A percentile compares a stretch with the other conserved stretches of the same genome.
phyloP scores from a whole-genome alignment of 2,113 vertebrate genomes.

The Mungos mungo region DNA sequence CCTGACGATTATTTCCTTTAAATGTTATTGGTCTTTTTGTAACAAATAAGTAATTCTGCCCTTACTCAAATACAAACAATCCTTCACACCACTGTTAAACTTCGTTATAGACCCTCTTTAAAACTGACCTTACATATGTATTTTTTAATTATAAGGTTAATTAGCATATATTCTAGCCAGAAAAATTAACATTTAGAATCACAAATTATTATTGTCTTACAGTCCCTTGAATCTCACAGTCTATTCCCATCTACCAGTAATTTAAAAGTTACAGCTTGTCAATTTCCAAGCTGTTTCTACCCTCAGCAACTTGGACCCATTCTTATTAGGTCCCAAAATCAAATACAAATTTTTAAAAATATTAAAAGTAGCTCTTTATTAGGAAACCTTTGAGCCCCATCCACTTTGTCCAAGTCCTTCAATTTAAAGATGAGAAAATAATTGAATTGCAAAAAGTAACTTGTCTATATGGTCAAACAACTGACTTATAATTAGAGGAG shows the following conservation, averaged over 20 bases:
- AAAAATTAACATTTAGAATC: slow-evolving; percentile 8
- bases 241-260: background rate
- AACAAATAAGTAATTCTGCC: slow-evolving; percentile 28
- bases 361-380: background rate
- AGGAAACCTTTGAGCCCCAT: background rate
- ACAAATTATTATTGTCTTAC: background rate
- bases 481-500: background rate
- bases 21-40: slow-evolving; percentile 39
- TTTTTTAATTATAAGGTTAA: slow-evolving; percentile 33
- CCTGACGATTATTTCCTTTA: slow-evolving; percentile 36
- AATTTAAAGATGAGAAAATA: slow-evolving; percentile 31
- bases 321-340: slow-evolving; percentile 6
- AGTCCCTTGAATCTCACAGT: background rate
- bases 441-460: background rate
- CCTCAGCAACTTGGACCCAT: background rate
- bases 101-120: background rate
- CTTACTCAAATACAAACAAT: background rate
- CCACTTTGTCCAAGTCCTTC: background rate
- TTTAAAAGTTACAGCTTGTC: background rate
- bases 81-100: background rate
- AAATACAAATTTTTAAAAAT: slow-evolving; percentile 30
- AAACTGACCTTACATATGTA: background rate
- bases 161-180: background rate
- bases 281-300: background rate
- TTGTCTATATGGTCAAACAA: slow-evolving; percentile 12